phyloP scores from a whole-genome alignment of 92 coral and sea anemone species.

The Epizoanthus stellaris region DNA sequence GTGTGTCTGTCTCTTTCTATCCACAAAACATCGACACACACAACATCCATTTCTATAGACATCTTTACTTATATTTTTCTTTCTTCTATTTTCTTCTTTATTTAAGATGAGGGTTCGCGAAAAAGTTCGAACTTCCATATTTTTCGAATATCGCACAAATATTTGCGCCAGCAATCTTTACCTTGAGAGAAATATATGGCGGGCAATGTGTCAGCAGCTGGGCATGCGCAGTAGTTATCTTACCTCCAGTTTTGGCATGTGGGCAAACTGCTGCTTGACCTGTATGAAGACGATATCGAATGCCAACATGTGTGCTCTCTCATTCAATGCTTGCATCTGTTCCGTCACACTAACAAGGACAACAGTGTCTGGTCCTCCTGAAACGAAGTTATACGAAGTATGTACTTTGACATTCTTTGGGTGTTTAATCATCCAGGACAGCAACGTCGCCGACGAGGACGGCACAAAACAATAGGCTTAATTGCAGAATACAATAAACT shows the following conservation, averaged over 20 bases:
- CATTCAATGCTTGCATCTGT: slow-evolving; percentile 88
- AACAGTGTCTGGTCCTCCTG: slow-evolving; percentile 62
- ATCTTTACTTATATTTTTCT: no score
- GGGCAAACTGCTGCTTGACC: slow-evolving; percentile 80
- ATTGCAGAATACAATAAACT: no score
- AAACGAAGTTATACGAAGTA: background rate
- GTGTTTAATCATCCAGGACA: no score
- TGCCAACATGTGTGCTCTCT: slow-evolving; percentile 87
- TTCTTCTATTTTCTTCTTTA: no score
- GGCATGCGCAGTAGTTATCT: background rate
- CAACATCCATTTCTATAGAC: no score
- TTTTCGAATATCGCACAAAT: background rate
- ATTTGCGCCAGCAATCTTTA: background rate
- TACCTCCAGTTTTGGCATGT: slow-evolving; percentile 83
- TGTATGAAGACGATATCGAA: slow-evolving; percentile 93
- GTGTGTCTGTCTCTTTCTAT: no score
- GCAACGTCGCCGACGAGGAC: no score
- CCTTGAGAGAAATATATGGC: no score
- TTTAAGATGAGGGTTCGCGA: no score
- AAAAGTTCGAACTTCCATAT: no score
- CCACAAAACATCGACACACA: no score
- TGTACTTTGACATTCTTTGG: background rate
- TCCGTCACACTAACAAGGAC: slow-evolving; percentile 71
- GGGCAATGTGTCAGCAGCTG: background rate
- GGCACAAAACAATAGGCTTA: no score